A percentile compares a stretch with the other conserved stretches of the same genome.
Conservation (phyloP, 2,797 vertebrate species). For the Chaetophractus vellerosus region DNA sequence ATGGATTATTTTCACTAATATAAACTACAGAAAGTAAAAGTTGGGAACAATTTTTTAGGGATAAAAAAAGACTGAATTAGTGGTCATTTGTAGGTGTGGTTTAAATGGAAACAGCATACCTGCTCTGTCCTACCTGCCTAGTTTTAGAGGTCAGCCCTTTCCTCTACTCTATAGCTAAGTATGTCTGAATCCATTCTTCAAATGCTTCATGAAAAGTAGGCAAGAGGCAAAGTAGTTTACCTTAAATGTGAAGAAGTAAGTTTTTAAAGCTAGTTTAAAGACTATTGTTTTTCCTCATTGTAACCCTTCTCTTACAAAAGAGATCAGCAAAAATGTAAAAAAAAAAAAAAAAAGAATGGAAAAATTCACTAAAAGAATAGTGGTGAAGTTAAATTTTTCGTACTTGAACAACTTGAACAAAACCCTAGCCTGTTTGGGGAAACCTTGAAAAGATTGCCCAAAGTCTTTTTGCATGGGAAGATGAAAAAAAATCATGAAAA, state of each 20-base stretch:
- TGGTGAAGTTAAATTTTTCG: background rate
- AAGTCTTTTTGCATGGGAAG: slow-evolving; percentile 49
- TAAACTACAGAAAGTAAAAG: slow-evolving; percentile 21
- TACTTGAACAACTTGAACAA: slow-evolving; percentile 1
- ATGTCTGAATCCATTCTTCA: background rate
- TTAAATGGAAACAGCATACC: background rate
- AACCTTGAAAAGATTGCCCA: slow-evolving; percentile 41
- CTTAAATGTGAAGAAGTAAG: background rate
- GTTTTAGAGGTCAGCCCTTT: background rate
- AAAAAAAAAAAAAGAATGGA: background rate
- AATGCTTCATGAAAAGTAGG: background rate
- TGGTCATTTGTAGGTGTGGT: background rate
- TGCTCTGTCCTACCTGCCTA: background rate
- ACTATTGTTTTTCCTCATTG: background rate
- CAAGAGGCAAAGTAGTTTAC: background rate
- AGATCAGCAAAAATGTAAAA: slow-evolving; percentile 1
- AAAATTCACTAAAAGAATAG: slow-evolving; percentile 18
- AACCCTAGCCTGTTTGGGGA: background rate
- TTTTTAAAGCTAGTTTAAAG: slow-evolving; percentile 16
- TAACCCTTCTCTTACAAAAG: background rate
- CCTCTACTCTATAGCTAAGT: background rate
- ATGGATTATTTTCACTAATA: background rate
- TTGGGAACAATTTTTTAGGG: background rate
- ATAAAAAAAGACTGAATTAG: background rate
- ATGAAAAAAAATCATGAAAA: slow-evolving; percentile 55